These are phyloP conservation scores for Lepidurus packardi DNA, from an alignment of 1,140 invertebrate genomes.

Conservation along the genomic window DNA sequence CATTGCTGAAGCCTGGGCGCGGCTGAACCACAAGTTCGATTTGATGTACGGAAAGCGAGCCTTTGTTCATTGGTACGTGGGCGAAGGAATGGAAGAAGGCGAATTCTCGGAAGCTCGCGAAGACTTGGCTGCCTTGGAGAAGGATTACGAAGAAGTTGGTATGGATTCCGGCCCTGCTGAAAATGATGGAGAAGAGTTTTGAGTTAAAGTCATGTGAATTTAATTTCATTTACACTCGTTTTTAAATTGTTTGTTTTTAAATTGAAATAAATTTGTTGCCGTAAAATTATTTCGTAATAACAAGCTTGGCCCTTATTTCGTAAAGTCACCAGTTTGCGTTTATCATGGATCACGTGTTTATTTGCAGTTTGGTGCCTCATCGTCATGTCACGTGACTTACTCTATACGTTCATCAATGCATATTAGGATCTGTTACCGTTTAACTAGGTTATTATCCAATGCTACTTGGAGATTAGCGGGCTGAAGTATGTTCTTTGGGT, in stretches of 20 bases:
- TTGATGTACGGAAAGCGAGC: conserved; percentile 61
- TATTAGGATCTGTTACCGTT: too few relatives aligned
- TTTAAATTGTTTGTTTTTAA: neutral
- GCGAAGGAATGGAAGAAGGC: conserved; percentile 72
- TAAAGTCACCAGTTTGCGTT: too few relatives aligned
- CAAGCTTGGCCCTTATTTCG: too few relatives aligned
- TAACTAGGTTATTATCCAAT: too few relatives aligned
- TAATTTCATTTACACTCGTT: neutral
- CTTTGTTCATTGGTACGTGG: conserved; percentile 62
- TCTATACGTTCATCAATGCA: too few relatives aligned
- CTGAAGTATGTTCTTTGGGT: too few relatives aligned
- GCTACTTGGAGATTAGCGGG: too few relatives aligned
- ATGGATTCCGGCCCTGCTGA: neutral
- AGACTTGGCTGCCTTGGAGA: conserved; percentile 59
- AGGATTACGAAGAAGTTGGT: conserved; percentile 59
- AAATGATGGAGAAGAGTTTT: neutral
- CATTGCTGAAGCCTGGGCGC: conserved; percentile 57
- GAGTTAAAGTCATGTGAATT: neutral
- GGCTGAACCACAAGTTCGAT: conserved; percentile 56
- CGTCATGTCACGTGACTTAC: too few relatives aligned
- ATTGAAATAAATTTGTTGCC: neutral
- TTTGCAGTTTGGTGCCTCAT: too few relatives aligned
- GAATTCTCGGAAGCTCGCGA: conserved; percentile 60
- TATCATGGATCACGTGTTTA: too few relatives aligned
- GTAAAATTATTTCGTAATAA: too few relatives aligned